Evolutionary conservation across 2,797 vertebrate species (phyloP).

Genomic region (Hydrocynus forskahlii): DNA sequence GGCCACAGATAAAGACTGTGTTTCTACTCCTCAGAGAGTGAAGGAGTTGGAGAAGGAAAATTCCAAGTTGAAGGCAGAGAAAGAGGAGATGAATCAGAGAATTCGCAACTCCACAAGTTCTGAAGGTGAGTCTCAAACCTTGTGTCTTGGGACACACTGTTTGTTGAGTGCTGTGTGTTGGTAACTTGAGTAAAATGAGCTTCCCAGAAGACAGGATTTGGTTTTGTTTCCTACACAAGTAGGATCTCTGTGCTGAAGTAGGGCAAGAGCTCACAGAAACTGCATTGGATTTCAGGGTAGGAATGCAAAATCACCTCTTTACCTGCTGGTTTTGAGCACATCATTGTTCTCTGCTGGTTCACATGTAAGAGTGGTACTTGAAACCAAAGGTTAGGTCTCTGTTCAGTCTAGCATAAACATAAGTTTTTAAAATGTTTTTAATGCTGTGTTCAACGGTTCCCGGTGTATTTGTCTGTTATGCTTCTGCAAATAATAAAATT

Average conservation of each 20-base stretch:
- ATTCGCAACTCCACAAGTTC: conserved; percentile 70
- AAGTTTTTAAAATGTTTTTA: neutral
- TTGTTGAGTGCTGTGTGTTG: neutral
- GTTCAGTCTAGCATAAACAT: neutral
- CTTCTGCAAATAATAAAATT: neutral
- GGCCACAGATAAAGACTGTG: neutral
- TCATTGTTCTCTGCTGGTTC: conserved; percentile 48
- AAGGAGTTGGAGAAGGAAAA: conserved; percentile 89
- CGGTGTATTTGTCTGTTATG: neutral
- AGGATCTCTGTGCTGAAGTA: conserved; percentile 56
- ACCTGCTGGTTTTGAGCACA: conserved; percentile 38
- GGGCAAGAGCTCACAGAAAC: conserved; percentile 38
- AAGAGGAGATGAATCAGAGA: conserved; percentile 86
- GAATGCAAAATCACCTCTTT: conserved; percentile 48
- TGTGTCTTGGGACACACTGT: neutral
- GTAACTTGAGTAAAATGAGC: conserved; percentile 22
- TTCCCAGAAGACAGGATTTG: conserved; percentile 44
- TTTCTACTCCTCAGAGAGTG: conserved; percentile 77
- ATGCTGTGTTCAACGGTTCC: neutral
- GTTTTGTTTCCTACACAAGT: conserved; percentile 56
- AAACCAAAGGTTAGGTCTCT: conserved; percentile 43
- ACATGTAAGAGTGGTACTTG: conserved; percentile 31
- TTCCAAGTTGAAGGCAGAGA: conserved; percentile 86
- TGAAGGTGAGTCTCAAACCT: conserved; percentile 75
- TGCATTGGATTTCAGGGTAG: conserved; percentile 57